A percentile compares a stretch with the other conserved stretches of the same genome.
Conservation (phyloP, 2,797 vertebrate species). For the Buceros bicornis region DNA sequence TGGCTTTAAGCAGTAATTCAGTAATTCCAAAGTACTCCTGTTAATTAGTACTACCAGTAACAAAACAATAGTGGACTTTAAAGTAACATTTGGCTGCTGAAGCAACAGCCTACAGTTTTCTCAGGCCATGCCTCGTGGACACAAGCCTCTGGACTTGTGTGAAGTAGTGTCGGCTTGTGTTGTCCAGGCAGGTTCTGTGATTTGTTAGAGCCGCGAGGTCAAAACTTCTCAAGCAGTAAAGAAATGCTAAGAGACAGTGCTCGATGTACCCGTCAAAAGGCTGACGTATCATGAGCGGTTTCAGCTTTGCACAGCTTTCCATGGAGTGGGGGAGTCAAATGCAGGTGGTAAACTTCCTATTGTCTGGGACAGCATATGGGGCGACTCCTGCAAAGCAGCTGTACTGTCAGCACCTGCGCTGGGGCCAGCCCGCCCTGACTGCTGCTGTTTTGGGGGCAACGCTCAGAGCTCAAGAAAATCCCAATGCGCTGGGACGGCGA, state of each 20-base stretch:
- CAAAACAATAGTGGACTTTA: neutral
- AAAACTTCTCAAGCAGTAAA: neutral
- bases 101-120: neutral
- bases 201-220: neutral
- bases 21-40: neutral
- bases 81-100: neutral
- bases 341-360: conserved; percentile 37
- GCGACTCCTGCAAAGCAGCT: neutral
- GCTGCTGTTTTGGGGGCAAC: neutral
- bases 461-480: neutral
- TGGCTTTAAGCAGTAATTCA: neutral
- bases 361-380: conserved; percentile 6
- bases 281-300: neutral
- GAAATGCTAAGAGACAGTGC: neutral
- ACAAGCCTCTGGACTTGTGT: neutral
- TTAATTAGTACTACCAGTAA: neutral
- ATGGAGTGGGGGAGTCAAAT: neutral
- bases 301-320: neutral
- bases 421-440: neutral
- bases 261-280: neutral
- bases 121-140: neutral
- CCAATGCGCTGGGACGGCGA: neutral
- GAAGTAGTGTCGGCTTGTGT: neutral
- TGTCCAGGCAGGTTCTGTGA: neutral
- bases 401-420: neutral